Conservation (phyloP, 2,888 invertebrate genomes). For the Amorpha juglandis region DNA sequence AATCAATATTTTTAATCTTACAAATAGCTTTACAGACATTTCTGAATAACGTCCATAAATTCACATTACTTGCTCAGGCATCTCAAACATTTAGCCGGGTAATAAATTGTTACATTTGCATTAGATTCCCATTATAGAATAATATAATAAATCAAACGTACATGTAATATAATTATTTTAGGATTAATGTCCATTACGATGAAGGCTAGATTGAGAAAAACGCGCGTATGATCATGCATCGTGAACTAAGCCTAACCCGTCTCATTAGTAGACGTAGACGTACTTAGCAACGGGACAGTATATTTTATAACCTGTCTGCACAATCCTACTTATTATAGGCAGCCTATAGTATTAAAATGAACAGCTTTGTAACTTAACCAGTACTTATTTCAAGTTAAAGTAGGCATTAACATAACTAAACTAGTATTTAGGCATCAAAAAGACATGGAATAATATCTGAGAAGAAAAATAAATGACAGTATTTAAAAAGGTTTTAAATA, state of each 20-base stretch:
- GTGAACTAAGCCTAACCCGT: no score
- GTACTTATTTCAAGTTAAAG: not conserved
- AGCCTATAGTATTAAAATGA: not conserved
- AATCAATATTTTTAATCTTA: conserved; percentile 9
- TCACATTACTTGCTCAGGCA: conserved; percentile 26
- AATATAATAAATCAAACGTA: conserved; percentile 5
- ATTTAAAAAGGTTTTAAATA: not conserved
- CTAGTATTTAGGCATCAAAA: not conserved
- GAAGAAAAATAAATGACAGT: not conserved
- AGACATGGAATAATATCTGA: not conserved
- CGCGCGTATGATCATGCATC: no score
- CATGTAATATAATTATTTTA: not conserved
- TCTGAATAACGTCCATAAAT: conserved; percentile 26
- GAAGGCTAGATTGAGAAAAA: no score
- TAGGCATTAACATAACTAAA: not conserved
- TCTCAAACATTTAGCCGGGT: not conserved
- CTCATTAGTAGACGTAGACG: no score
- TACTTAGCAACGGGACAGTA: no score
- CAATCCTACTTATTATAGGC: no score
- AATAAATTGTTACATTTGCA: conserved; percentile 13
- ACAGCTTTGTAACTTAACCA: not conserved
- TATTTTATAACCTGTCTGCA: not conserved
- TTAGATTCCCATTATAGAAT: not conserved
- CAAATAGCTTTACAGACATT: conserved; percentile 3
- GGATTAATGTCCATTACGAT: no score